phyloP scores from a whole-genome alignment of 2,113 vertebrate species.

The Protobothrops mucrosquamatus region DNA sequence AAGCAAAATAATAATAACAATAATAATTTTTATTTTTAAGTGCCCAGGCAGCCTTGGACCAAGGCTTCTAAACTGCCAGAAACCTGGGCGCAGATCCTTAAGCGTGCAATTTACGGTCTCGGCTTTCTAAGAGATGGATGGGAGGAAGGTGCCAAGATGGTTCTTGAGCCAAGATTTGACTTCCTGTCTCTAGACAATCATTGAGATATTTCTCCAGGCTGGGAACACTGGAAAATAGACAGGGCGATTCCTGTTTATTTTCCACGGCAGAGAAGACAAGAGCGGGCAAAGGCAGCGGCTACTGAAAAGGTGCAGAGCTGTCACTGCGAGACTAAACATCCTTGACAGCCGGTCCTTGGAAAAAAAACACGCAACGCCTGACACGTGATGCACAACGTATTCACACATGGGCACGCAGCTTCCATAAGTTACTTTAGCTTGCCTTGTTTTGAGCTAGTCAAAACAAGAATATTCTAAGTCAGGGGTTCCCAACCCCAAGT shows the following conservation, averaged over 20 bases:
- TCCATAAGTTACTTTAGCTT: not conserved
- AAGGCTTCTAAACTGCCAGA: not conserved
- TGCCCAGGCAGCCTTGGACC: not conserved
- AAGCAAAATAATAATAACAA: slow-evolving; percentile 12
- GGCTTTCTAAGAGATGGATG: not conserved
- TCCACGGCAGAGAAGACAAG: slow-evolving; percentile 7
- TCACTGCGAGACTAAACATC: slow-evolving; percentile 45
- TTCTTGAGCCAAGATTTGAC: not conserved
- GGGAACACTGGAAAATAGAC: not conserved
- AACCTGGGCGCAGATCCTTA: not conserved
- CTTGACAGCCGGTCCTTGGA: not conserved
- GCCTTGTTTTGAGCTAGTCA: not conserved
- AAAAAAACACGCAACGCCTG: not conserved
- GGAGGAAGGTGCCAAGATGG: not conserved
- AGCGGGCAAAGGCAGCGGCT: slow-evolving; percentile 22
- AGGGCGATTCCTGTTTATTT: slow-evolving; percentile 1
- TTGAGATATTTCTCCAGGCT: not conserved
- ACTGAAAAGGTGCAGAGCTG: slow-evolving; percentile 46
- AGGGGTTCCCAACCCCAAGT: too few species aligned
- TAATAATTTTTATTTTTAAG: not conserved
- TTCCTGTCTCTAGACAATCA: not conserved
- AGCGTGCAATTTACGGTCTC: not conserved
- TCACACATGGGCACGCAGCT: not conserved
- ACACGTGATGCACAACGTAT: not conserved
- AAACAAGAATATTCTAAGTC: not conserved